These are phyloP conservation scores for Myripristis jacobus DNA, from an alignment of 2,797 vertebrate genomes.

Conservation along the genomic window DNA sequence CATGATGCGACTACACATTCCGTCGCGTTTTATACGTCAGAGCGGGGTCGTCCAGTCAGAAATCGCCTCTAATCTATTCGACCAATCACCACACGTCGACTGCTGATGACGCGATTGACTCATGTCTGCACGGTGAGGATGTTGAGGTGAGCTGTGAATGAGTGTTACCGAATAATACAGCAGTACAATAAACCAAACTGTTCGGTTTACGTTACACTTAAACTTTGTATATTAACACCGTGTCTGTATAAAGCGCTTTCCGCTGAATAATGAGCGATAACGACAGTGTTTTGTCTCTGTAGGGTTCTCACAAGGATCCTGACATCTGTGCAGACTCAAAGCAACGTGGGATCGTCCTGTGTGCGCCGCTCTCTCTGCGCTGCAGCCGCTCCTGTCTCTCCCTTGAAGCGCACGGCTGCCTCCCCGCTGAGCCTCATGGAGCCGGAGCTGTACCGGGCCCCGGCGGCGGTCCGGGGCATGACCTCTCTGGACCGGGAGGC, in stretches of 20 bases:
- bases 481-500: conserved; percentile 88
- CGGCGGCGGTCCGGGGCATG: conserved; percentile 91
- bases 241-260: background rate
- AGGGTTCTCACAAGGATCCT: conserved; percentile 64
- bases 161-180: background rate
- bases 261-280: background rate
- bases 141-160: conserved; percentile 74
- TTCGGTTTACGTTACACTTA: background rate
- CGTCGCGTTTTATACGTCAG: conserved; percentile 50
- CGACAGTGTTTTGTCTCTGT: conserved; percentile 14
- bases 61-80: background rate
- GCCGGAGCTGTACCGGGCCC: conserved; percentile 81
- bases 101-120: conserved; percentile 63
- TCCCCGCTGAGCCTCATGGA: conserved; percentile 67
- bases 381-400: conserved; percentile 4
- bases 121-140: conserved; percentile 65
- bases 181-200: background rate
- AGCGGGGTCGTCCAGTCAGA: conserved; percentile 40
- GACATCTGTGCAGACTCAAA: conserved; percentile 27
- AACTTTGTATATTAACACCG: fast-evolving
- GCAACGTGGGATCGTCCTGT: conserved; percentile 13
- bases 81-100: conserved; percentile 70
- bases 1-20: conserved; percentile 41
- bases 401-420: conserved; percentile 62
- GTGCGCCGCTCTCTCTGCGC: conserved; percentile 5